phyloP scores from a whole-genome alignment of 2,888 invertebrate species.

The Glaucopsyche alexis region DNA sequence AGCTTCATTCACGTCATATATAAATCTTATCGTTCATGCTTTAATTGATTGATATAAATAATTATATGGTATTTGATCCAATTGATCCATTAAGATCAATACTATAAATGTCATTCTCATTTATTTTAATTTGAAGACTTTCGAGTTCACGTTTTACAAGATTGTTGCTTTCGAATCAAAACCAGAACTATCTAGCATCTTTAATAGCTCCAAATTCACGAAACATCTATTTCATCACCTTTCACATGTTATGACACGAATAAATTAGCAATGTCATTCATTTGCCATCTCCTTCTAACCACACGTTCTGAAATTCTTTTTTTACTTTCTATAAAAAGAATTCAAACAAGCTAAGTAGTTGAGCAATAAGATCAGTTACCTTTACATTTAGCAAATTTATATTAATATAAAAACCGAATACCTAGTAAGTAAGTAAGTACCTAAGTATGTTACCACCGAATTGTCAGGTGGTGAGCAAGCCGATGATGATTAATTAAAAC shows the following conservation, averaged over 20 bases:
- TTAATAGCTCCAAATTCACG: constrained; percentile 3
- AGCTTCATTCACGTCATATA: not conserved
- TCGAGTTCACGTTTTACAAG: not conserved
- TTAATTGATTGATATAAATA: not conserved
- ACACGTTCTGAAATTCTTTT: not conserved
- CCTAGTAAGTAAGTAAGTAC: not conserved
- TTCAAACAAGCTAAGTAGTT: not conserved
- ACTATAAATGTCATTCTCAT: not conserved
- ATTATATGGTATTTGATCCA: not conserved
- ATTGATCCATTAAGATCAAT: not conserved
- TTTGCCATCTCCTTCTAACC: constrained; percentile 1
- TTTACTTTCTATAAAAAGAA: no score
- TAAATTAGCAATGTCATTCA: constrained; percentile 19
- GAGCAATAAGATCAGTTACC: not conserved
- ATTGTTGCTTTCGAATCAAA: not conserved
- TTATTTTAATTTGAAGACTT: constrained; percentile 3
- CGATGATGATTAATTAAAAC: no score
- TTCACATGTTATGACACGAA: constrained; percentile 14
- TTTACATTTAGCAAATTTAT: not conserved
- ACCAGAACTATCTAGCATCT: constrained; percentile 13
- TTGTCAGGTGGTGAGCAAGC: no score
- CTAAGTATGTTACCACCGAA: not conserved
- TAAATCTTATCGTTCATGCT: not conserved
- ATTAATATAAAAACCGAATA: not conserved
- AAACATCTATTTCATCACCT: constrained; percentile 15